A percentile compares a stretch with the other conserved stretches of the same genome.
Conservation (phyloP, 2,888 invertebrate species). For the Podabrus alpinus region DNA sequence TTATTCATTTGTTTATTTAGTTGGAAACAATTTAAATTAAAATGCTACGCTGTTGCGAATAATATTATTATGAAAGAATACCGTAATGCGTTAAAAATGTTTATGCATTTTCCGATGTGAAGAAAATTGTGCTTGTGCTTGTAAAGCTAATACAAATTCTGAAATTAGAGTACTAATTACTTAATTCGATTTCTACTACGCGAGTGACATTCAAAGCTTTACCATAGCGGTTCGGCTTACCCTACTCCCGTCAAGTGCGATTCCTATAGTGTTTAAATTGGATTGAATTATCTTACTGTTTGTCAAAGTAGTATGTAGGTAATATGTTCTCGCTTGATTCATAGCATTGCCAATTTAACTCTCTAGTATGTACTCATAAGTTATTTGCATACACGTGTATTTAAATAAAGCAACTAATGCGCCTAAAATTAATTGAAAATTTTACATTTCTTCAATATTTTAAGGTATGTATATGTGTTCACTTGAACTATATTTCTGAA, state of each 20-base stretch:
- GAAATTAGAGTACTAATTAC: conserved; percentile 50
- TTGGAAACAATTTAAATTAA: too few species aligned
- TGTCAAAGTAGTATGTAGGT: not conserved
- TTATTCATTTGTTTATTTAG: too few species aligned
- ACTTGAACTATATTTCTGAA: too few species aligned
- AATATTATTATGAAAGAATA: not conserved
- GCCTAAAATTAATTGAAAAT: not conserved
- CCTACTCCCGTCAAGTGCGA: conserved; percentile 50
- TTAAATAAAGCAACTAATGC: not conserved
- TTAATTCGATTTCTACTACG: conserved; percentile 49
- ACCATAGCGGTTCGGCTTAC: conserved; percentile 43
- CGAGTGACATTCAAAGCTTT: conserved; percentile 46
- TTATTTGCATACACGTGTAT: not conserved
- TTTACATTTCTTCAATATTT: not conserved
- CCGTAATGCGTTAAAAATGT: not conserved
- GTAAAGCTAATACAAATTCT: conserved; percentile 44
- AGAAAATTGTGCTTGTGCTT: conserved; percentile 36
- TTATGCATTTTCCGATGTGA: conserved; percentile 18
- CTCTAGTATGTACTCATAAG: not conserved
- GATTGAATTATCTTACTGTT: conserved; percentile 44
- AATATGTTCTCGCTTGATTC: not conserved
- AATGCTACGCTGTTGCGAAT: too few species aligned
- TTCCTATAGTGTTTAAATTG: conserved; percentile 51
- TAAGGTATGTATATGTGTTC: too few species aligned
- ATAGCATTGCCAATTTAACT: not conserved